Base-by-base conservation (phyloP, 1,140 invertebrate species). In the Saccostrea glomerata region DNA sequence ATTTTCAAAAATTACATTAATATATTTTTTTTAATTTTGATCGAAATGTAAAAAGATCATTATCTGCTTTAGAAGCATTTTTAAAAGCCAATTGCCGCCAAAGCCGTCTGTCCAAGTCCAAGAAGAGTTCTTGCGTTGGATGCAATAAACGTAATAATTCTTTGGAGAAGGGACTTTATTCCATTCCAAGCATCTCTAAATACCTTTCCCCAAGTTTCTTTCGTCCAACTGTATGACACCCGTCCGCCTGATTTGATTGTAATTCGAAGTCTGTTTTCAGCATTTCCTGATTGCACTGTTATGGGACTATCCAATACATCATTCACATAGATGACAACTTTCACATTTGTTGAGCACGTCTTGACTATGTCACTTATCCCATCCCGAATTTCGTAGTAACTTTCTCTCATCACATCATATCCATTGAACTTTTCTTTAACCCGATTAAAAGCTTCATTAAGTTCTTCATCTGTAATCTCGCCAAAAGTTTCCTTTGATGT, bases 111-210 rank as follows among this genome's bases (percentile, higher is more conserved):
- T 9, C 23, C 66, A 11, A 73, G 9, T 25, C 20, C 66, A 23
- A 73, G 25, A 30, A 73, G 23, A 13, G 11, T 15, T 77, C 25
- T 77, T 15, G 70, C 25, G 11, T 36, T 77, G 7, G 70, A 77
- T 12, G 70, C 70, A 77, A 77, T 77, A 40, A 77, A 77, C 30
- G 23, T 25, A 13, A 77, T 6, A 0, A 77, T 36, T 77, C 25
- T 77, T 13, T 77, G 23, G 0, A 36, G 23, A 25, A 77, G 70
- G 11, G 25, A 77, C 12, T 77, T 73, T 36, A 77, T 17, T 30
- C 25, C 70, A 30, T 12, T 36, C 70, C 70, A 77, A 77, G 25
- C 70, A 77, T 77, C 70, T 30, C 70, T 11, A 30, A 77, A 77
- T 12, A 77, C 25, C 15, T 77, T 77, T 12, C 25, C 30, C 25